Evolutionary conservation across 2,888 invertebrate species (phyloP).

Genomic region (Alentia gelatinosa): DNA sequence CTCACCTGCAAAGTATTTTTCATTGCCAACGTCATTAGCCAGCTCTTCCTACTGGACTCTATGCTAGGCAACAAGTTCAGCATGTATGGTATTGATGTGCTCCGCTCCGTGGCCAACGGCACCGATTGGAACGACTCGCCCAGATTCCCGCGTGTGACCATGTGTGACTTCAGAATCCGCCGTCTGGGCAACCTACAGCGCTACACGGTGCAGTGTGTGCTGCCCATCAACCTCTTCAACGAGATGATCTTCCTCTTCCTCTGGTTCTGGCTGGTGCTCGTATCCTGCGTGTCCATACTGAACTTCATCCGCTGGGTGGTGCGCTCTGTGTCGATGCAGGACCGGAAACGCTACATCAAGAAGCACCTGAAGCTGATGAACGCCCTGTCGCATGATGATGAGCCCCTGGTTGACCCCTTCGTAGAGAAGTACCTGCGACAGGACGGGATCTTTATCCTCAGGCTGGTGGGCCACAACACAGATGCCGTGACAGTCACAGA

Average conservation of each 20-base stretch:
- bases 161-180: conserved; percentile 80
- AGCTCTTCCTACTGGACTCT: conserved; percentile 81
- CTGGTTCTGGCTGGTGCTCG: conserved; percentile 82
- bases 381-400: conserved; percentile 53
- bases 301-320: conserved; percentile 81
- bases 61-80: conserved; percentile 80
- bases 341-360: conserved; percentile 65
- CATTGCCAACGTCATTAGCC: conserved; percentile 80
- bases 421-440: conserved; percentile 61
- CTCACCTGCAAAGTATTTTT: conserved; percentile 80
- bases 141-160: conserved; percentile 79
- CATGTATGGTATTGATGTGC: conserved; percentile 81
- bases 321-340: conserved; percentile 58
- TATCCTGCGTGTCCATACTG: conserved; percentile 79
- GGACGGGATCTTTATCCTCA: conserved; percentile 50
- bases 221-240: conserved; percentile 75
- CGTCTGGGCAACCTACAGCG: conserved; percentile 80
- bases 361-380: conserved; percentile 66
- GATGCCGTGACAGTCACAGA: conserved; percentile 55
- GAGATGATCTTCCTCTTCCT: conserved; percentile 81
- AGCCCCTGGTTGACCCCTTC: conserved; percentile 69
- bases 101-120: conserved; percentile 80
- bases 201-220: conserved; percentile 81
- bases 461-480: conserved; percentile 49
- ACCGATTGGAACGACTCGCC: conserved; percentile 78